These are phyloP conservation scores for Steatornis caripensis DNA, from an alignment of 2,113 vertebrate genomes.

Conservation along the genomic window DNA sequence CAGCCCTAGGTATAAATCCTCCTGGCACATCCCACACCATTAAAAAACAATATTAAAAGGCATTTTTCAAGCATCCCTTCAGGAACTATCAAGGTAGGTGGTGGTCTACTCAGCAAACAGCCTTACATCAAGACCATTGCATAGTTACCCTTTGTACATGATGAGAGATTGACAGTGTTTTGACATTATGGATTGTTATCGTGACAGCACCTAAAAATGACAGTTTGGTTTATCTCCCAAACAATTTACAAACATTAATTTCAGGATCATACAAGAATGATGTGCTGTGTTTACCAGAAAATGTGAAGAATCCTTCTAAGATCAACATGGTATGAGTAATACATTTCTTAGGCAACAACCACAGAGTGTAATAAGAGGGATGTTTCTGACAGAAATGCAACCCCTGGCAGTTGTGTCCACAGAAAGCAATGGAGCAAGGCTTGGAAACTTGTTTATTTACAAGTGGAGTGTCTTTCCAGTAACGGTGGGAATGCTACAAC, in stretches of 20 bases:
- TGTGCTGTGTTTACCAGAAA: constrained; percentile 5
- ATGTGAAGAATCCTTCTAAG: background rate
- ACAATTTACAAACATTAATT: background rate
- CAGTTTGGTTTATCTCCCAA: background rate
- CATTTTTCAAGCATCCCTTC: constrained; percentile 17
- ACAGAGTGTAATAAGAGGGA: background rate
- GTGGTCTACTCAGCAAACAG: background rate
- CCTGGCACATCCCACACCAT: background rate
- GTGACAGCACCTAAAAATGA: background rate
- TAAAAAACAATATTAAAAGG: background rate
- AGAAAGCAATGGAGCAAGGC: background rate
- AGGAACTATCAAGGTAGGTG: background rate
- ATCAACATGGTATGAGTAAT: constrained; percentile 1
- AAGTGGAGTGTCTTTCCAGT: constrained; percentile 39
- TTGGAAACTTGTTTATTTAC: constrained; percentile 14
- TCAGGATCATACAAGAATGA: background rate
- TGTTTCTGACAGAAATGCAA: background rate
- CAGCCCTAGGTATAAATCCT: background rate
- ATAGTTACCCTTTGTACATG: background rate
- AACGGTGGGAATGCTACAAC: constrained; percentile 29
- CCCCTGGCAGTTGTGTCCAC: background rate
- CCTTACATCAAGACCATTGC: background rate
- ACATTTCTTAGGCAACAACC: background rate
- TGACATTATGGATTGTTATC: background rate
- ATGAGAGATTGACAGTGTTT: background rate